Evolutionary conservation across 2,797 vertebrate genomes (phyloP).

Genomic region (Heteromormyrus szaboi): DNA sequence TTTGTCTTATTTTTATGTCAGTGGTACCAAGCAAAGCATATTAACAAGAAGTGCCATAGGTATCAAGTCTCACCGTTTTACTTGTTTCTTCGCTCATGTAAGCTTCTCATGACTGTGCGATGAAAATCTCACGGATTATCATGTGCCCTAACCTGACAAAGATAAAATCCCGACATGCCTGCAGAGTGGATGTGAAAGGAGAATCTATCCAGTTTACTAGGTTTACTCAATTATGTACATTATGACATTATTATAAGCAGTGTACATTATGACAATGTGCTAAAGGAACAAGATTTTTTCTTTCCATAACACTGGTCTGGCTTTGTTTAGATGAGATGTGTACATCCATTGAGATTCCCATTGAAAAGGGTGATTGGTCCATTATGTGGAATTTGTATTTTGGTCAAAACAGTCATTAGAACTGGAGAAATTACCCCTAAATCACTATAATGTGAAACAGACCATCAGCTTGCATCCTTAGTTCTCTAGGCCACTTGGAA

Average conservation of each 20-base stretch:
- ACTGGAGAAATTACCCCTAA: slow-evolving; percentile 23
- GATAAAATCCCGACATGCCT: neutral
- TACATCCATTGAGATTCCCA: slow-evolving; percentile 11
- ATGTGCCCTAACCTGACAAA: neutral
- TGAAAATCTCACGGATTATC: neutral
- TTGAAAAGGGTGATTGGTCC: slow-evolving; percentile 4
- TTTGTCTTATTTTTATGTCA: neutral
- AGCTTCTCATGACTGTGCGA: neutral
- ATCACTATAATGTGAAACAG: slow-evolving; percentile 25
- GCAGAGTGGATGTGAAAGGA: neutral
- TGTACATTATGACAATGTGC: neutral
- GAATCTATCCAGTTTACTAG: neutral
- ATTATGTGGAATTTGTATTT: slow-evolving; percentile 10
- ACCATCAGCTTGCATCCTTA: neutral
- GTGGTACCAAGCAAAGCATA: neutral
- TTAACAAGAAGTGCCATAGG: neutral
- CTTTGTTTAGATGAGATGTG: slow-evolving; percentile 8
- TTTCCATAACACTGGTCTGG: slow-evolving; percentile 11
- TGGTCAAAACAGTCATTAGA: neutral
- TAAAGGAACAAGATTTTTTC: neutral
- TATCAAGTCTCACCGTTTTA: neutral
- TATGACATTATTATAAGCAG: neutral
- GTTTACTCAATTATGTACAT: neutral
- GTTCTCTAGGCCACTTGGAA: neutral
- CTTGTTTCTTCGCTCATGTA: neutral